Base-by-base conservation (phyloP, 2,888 invertebrate species). In the Trachelus iudaicus region DNA sequence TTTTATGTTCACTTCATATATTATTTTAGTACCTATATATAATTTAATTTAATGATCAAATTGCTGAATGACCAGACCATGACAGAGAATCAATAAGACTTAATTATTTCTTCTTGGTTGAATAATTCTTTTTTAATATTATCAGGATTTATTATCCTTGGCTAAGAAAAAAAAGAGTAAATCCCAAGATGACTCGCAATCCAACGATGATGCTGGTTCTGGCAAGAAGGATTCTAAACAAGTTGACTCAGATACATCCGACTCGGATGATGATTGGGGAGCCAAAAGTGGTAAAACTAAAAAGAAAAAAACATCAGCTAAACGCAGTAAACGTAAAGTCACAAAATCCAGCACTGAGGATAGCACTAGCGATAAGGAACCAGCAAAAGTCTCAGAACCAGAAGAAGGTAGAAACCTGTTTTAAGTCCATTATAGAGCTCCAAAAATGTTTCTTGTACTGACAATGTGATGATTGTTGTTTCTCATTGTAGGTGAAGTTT, bases 141-240 rank as follows among this genome's bases (percentile, higher is more conserved):
- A 23, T 56, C 90, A 97, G 97, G 97, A 97, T 93, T 94, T 97
- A 83, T 89, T 97, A 76, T 95, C 96, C 75, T 92, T 97, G 81
- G 95, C 97, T 0, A 97, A 97, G 90, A 97, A 96, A 92, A 95
- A 96, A 92, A 94, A 95, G 92, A 94, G 88, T 77, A 90, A 91
- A 81, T 84, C 90, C 1, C 90, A 90, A 77, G 92, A 92, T 79
- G 92, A 91, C 69, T 87, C 88, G 30, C 87, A 87, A 56, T 88
- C 89, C 4, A 89, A 87, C 76, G 90, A 90, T 37, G 90, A 91
- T 75, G 89, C 87, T 30, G 84, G 83, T 56, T 77, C 84, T 11
- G 34, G 84, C 4, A 89, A 85, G n/a, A 90, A 89, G 77, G 88
- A 89, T 12, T 76, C 92, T 88, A 85, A 86, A 79, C 83, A 86